phyloP scores from a whole-genome alignment of 2,113 vertebrate genomes.

The Hipposideros armiger region DNA sequence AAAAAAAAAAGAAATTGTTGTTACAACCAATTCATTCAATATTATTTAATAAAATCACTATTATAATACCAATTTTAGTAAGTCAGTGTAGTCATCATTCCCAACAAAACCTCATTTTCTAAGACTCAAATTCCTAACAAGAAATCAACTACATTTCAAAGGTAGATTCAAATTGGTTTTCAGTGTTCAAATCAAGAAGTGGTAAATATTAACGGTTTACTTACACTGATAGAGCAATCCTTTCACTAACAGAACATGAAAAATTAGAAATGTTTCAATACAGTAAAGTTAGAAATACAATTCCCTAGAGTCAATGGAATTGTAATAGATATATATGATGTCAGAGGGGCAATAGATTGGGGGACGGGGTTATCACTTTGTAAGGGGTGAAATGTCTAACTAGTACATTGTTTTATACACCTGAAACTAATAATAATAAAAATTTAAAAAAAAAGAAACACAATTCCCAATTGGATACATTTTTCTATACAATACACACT shows the following conservation, averaged over 20 bases:
- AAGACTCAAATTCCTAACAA: conserved; percentile 62
- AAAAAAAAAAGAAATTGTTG: conserved; percentile 55
- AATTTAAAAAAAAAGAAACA: not conserved
- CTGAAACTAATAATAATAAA: too few species aligned
- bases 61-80: conserved; percentile 38
- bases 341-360: too few species aligned
- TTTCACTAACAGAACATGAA: not conserved
- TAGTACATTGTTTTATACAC: too few species aligned
- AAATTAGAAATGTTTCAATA: conserved; percentile 48
- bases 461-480: not conserved
- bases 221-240: not conserved
- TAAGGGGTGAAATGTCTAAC: too few species aligned
- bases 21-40: conserved; percentile 53
- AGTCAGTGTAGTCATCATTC: not conserved
- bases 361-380: too few species aligned
- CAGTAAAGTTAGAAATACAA: not conserved
- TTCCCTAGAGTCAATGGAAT: not conserved
- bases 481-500: not conserved
- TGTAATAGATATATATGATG: too few species aligned
- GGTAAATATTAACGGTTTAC: conserved; percentile 4
- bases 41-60: conserved; percentile 34
- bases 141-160: conserved; percentile 35
- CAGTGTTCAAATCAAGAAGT: conserved; percentile 26
- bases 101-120: conserved; percentile 18
- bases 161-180: not conserved